These are phyloP conservation scores for Tragelaphus buxtoni DNA, from an alignment of 2,113 vertebrate genomes.

Conservation along the genomic window DNA sequence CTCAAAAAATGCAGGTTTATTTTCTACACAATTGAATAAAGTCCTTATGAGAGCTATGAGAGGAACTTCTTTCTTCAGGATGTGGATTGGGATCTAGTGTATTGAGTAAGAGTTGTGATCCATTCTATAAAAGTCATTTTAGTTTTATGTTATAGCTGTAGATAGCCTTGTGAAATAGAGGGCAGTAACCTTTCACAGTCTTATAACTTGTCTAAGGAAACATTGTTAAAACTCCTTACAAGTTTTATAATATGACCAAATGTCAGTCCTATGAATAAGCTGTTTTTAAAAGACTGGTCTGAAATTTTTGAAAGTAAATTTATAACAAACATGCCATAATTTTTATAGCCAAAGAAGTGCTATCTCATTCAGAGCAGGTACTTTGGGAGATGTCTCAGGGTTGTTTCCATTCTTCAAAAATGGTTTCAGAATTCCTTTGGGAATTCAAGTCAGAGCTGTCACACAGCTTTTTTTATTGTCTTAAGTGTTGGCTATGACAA, in stretches of 20 bases:
- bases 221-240: not conserved
- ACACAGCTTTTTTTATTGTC: not conserved
- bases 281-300: not conserved
- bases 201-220: not conserved
- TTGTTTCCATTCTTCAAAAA: not conserved
- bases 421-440: not conserved
- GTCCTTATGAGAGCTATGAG: not conserved
- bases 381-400: not conserved
- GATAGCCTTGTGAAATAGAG: not conserved
- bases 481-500: not conserved
- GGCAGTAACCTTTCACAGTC: not conserved
- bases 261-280: not conserved
- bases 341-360: not conserved
- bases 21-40: not conserved
- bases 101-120: not conserved
- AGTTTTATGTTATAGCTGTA: not conserved
- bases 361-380: not conserved
- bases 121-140: not conserved
- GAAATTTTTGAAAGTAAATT: not conserved
- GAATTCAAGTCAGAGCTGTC: not conserved
- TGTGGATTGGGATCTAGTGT: not conserved
- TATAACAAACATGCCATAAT: not conserved
- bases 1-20: not conserved
- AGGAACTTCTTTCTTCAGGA: not conserved
- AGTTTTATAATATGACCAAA: not conserved